Evolutionary conservation across 1,140 invertebrate species (phyloP).

Genomic region (Hypsibius dujardini): DNA sequence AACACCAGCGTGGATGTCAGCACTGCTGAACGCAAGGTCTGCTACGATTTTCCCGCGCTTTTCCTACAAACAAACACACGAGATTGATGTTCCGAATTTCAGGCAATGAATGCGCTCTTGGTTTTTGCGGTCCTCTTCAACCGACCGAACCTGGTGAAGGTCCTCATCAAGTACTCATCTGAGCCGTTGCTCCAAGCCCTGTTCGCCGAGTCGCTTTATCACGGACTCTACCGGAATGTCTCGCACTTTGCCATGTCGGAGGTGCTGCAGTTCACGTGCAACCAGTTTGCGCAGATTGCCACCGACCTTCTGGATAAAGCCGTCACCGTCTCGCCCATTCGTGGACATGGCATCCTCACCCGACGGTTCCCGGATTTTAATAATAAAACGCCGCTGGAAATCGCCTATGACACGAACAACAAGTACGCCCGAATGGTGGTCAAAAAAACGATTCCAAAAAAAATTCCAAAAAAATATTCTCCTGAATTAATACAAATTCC

Average conservation of each 20-base stretch:
- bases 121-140: conserved; percentile 3
- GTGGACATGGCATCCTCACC: conserved; percentile 6
- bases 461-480: background rate
- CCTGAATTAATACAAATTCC: background rate
- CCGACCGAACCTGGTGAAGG: background rate
- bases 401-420: conserved; percentile 16
- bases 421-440: background rate
- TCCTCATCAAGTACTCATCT: background rate
- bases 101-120: conserved; percentile 12
- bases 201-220: background rate
- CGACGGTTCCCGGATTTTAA: conserved; percentile 1
- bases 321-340: background rate
- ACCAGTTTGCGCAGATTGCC: background rate
- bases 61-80: too few species aligned
- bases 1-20: background rate
- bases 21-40: background rate
- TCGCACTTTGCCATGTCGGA: background rate
- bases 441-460: background rate
- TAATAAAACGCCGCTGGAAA: conserved; percentile 6
- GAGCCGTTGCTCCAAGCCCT: conserved; percentile 13
- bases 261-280: background rate
- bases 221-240: background rate
- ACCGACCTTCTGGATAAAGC: background rate
- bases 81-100: background rate
- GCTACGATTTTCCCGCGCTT: too few species aligned